Base-by-base conservation (phyloP, 2,888 invertebrate species). In the Hypomecis atomaria region DNA sequence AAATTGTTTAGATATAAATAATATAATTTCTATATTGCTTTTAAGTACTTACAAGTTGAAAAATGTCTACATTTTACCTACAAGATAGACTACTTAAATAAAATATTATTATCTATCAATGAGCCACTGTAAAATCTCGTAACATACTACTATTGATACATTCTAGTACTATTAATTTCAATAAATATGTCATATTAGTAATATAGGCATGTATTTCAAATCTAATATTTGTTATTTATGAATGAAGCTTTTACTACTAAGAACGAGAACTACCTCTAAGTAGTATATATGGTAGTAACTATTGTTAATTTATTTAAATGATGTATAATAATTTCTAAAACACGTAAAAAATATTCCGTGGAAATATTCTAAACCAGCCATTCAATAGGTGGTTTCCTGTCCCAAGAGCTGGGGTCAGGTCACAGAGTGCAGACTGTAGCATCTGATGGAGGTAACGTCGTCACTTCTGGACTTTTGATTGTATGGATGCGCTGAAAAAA, bases 391-490 rank as follows among this genome's bases (percentile, higher is more conserved):
- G 87, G 85, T 67, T 87, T 87, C 23, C 74, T 73, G 52, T 73
- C 75, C 59, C 76, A 70, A n/a, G 75, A 71, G 53, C 77, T 63
- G 58, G 75, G 65, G 72, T 80, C 78, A 77, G 88, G 92, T 92
- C 92, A 92, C 92, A 92, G 92, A 72, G 78, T 88, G 84, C 83
- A 90, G 0, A 88, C 75, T 0, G 85, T 81, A 1, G 88, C 69
- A 62, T 90, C 92, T 9, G 85, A 63, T 1, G 90, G 87, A 13
- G 90, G 91, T 76, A 89, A 84, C 42, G 92, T 69, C 0, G 77
- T 88, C 73, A 84, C 86, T 69, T 85, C 88, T 0, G 92, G 92
- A 0, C 79, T 77, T 65, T 78, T 83, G 61, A 92, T 86, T 7
- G 86, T 87, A 64, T 80, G 87, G 66, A 92, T 79, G 8, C 92